These are phyloP conservation scores for Amiota communis DNA, from an alignment of 2,888 invertebrate species.

Conservation along the genomic window DNA sequence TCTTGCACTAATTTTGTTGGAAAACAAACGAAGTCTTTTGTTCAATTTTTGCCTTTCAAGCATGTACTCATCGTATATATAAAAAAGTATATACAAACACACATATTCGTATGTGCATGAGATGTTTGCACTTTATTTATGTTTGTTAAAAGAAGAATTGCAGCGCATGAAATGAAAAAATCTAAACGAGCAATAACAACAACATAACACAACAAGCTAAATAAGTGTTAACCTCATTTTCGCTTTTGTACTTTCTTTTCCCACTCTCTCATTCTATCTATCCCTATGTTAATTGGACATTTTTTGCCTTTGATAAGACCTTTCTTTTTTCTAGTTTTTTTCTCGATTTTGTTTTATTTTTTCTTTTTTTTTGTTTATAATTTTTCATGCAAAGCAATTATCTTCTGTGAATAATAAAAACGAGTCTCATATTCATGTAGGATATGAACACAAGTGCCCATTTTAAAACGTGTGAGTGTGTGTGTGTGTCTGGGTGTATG, in stretches of 20 bases:
- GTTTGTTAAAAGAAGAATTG: not conserved
- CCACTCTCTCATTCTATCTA: not conserved
- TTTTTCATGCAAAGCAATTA: conserved; percentile 23
- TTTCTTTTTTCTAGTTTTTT: not conserved
- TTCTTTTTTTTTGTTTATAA: conserved; percentile 1
- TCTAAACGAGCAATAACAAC: conserved; percentile 23
- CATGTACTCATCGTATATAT: not conserved
- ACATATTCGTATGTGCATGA: not conserved
- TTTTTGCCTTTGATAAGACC: conserved; percentile 2
- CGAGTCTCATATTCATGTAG: not conserved
- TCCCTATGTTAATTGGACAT: conserved; percentile 11
- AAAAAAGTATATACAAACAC: conserved; percentile 5
- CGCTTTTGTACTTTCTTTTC: conserved; percentile 28
- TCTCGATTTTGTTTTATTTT: conserved; percentile 4
- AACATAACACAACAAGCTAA: conserved; percentile 14
- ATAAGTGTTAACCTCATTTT: conserved; percentile 61
- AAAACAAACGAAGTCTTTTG: conserved; percentile 65
- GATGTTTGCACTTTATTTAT: too few relatives aligned
- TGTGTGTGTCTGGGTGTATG: not conserved
- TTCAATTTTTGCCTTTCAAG: conserved; percentile 62
- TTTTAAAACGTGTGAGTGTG: not conserved
- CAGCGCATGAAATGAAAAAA: conserved; percentile 21
- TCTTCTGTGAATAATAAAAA: conserved; percentile 16
- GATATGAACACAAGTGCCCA: not conserved
- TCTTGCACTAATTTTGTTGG: conserved; percentile 68